These are phyloP conservation scores for Amitus sp. DNA, from an alignment of 2,888 invertebrate genomes.

Conservation along the genomic window DNA sequence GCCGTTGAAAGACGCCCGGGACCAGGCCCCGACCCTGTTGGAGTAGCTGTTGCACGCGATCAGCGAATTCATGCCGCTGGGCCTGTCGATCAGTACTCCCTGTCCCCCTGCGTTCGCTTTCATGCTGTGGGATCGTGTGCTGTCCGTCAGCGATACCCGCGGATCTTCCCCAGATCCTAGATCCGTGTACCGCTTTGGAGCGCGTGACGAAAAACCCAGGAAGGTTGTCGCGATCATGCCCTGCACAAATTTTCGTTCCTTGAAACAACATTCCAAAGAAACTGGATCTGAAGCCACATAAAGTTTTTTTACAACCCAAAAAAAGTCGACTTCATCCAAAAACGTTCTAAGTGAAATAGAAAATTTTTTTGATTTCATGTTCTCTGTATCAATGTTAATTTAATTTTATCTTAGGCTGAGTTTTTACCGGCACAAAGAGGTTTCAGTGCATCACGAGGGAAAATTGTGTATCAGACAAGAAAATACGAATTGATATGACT, in stretches of 20 bases:
- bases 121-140: slow-evolving; percentile 48
- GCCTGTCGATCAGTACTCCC: slow-evolving; percentile 74
- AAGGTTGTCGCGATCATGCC: slow-evolving; percentile 61
- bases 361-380: no score
- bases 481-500: no score
- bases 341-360: no score
- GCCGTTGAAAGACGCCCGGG: slow-evolving; percentile 67
- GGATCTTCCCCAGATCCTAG: slow-evolving; percentile 54
- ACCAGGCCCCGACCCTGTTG: slow-evolving; percentile 71
- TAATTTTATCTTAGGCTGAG: no score
- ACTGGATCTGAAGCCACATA: no score
- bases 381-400: no score
- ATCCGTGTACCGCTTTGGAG: slow-evolving; percentile 63
- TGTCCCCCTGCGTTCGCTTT: slow-evolving; percentile 51
- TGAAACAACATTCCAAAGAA: no score
- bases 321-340: no score
- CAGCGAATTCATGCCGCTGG: slow-evolving; percentile 79
- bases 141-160: slow-evolving; percentile 52
- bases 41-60: slow-evolving; percentile 83
- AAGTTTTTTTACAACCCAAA: no score
- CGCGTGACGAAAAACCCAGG: slow-evolving; percentile 55
- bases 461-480: no score
- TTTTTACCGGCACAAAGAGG: no score
- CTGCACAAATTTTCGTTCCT: slow-evolving; percentile 51
- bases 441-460: no score